Evolutionary conservation across 2,888 invertebrate species (phyloP).

Genomic region (Sphaeridia pumilis): DNA sequence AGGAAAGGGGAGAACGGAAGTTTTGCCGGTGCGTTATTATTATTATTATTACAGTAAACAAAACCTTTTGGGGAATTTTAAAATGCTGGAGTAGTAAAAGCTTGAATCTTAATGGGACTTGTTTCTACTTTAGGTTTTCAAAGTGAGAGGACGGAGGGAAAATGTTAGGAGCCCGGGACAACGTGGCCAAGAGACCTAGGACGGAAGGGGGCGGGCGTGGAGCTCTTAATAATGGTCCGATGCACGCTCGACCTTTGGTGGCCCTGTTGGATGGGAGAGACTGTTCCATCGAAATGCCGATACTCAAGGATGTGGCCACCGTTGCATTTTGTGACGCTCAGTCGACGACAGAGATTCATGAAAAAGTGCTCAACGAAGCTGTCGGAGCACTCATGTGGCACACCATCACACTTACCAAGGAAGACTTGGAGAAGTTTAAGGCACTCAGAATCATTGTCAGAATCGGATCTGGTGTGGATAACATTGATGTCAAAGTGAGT

Average conservation of each 20-base stretch:
- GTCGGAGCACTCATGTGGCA: slow-evolving; percentile 99
- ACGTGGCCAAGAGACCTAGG: slow-evolving; percentile 59
- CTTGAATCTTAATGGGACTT: no score
- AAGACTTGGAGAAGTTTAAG: slow-evolving; percentile 99
- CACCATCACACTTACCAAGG: slow-evolving; percentile 95
- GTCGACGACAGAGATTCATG: slow-evolving; percentile 98
- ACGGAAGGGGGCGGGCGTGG: slow-evolving; percentile 76
- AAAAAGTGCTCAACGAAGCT: slow-evolving; percentile 98
- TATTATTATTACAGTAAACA: no score
- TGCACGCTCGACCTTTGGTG: slow-evolving; percentile 82
- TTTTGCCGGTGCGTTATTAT: no score
- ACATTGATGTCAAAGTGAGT: slow-evolving; percentile 82
- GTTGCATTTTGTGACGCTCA: slow-evolving; percentile 99
- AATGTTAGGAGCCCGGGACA: slow-evolving; percentile 1
- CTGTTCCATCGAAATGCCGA: slow-evolving; percentile 99
- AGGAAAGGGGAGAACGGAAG: no score
- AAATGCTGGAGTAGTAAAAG: no score
- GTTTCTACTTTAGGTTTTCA: no score
- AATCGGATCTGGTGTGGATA: slow-evolving; percentile 97
- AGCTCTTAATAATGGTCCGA: slow-evolving; percentile 82
- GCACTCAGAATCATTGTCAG: slow-evolving; percentile 95
- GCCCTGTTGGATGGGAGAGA: slow-evolving; percentile 97
- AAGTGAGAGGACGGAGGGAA: no score
- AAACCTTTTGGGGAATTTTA: no score
- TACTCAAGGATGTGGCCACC: slow-evolving; percentile 98